Percentiles rank a stretch among this genome's conserved stretches.
phyloP scores from a whole-genome alignment of 2,888 invertebrate species.

The Pediacus dermestoides region DNA sequence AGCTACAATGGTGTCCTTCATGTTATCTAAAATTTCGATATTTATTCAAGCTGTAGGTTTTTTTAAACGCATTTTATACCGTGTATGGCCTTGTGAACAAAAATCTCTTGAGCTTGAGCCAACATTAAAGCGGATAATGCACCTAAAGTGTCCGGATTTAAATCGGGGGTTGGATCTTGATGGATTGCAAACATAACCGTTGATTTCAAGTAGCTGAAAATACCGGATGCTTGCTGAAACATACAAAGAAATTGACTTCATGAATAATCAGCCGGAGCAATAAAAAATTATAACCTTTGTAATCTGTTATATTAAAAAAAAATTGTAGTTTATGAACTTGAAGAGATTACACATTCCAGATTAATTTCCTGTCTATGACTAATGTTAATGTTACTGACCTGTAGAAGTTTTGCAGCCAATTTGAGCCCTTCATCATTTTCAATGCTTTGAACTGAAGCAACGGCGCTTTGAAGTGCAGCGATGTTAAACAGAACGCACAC shows the following conservation, averaged over 20 bases:
- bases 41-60: constrained; percentile 2
- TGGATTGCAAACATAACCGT: constrained; percentile 78
- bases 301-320: no score
- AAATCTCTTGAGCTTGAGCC: constrained; percentile 97
- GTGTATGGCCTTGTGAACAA: constrained; percentile 89
- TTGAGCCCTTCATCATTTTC: constrained; percentile 94
- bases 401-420: constrained; percentile 85
- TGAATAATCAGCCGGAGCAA: no score
- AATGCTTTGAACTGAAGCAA: constrained; percentile 79
- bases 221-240: constrained; percentile 80
- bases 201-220: constrained; percentile 81
- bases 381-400: no score
- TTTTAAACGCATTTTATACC: no score
- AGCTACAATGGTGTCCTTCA: constrained; percentile 91
- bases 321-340: no score
- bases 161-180: constrained; percentile 94
- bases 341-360: no score
- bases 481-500: constrained; percentile 95
- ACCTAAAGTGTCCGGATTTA: constrained; percentile 85
- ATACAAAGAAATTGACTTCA: no score
- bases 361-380: no score
- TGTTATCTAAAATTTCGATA: constrained; percentile 78
- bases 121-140: constrained; percentile 88
- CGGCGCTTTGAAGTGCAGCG: constrained; percentile 85
- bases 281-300: no score